Evolutionary conservation across 2,113 vertebrate species (phyloP), one percentile per base, ranked within the genome.

Genomic region (Deroptyus accipitrinus): DNA sequence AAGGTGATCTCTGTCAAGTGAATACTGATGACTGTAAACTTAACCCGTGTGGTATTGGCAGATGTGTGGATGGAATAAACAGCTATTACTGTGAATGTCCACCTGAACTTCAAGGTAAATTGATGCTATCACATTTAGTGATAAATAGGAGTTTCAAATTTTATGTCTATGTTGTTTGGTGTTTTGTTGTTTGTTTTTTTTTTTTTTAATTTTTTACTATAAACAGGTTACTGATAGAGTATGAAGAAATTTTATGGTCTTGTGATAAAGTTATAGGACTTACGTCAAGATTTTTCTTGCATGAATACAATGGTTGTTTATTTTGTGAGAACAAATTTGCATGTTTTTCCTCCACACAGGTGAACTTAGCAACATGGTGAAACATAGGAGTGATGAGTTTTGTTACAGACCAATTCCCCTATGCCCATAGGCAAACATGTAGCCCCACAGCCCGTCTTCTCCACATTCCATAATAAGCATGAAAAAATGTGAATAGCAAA

Each of bases 61-160:
- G 62, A 86, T 99, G 99, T 83, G 89, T 98, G 31, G 98, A 98
- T 77, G 97, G 94, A 70, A 86, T 97, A 66, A 98, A 97, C 94
- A 96, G 97, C 88, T 99, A 99, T 94, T 97, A 97, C 91, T 99
- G 99, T 84, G 86, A 98, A 93, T 99, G 99, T 86, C 98, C 98
- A 13, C 94, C 97, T 51, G 98, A 98, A 44, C 92, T 98, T 87
- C 98, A 98, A 97, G 99, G 99, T 99, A 96, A 92, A 85, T 92
- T 74, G 31, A 75, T 86, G 19, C 84, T 85, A 35, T 57, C 18
- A 69, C 30, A 1, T 74, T 79, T 81, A 81, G 33, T 93, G 51
- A 76, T 70, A 72, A 90, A 72, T 18, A 52, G 11, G 20, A 64
- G 17, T 39, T 83, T 91, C 23, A 69, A 62, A 46, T 83, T 83